These are phyloP conservation scores for Junonia oenone DNA, from an alignment of 2,888 invertebrate species.

Conservation along the genomic window DNA sequence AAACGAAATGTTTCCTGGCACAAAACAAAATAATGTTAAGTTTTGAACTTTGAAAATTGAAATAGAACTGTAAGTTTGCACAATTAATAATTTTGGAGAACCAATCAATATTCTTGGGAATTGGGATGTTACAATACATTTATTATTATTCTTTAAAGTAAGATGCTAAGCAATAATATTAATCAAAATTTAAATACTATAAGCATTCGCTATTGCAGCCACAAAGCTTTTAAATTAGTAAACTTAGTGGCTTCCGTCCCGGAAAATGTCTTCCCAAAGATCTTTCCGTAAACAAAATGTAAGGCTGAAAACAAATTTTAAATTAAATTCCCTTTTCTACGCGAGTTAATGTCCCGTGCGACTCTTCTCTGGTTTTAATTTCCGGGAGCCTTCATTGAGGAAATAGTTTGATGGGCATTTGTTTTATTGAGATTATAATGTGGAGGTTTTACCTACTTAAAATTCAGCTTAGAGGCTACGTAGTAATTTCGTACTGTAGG, in stretches of 20 bases:
- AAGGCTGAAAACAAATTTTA: constrained; percentile 57
- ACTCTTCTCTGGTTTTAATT: constrained; percentile 71
- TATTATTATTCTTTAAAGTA: no score
- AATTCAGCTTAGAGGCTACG: no score
- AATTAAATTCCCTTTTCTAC: constrained; percentile 63
- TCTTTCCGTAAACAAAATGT: constrained; percentile 51
- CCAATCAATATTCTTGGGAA: no score
- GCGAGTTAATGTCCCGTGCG: constrained; percentile 64
- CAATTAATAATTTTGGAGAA: no score
- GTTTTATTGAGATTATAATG: constrained; percentile 17
- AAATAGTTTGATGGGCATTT: constrained; percentile 64
- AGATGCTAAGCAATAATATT: not conserved
- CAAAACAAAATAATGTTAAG: not conserved
- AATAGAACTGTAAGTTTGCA: not conserved
- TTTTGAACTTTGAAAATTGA: no score
- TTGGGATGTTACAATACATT: no score
- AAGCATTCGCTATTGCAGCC: not conserved
- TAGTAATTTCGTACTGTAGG: no score
- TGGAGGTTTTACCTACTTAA: not conserved
- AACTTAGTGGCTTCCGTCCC: constrained; percentile 21
- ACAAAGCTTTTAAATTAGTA: constrained; percentile 27
- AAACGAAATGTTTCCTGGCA: constrained; percentile 9
- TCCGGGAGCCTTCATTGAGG: constrained; percentile 59
- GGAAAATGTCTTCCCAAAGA: constrained; percentile 22
- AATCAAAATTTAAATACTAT: constrained; percentile 13